Base-by-base conservation (phyloP, 1,140 invertebrate genomes). In the Rhyacophila brunnea region DNA sequence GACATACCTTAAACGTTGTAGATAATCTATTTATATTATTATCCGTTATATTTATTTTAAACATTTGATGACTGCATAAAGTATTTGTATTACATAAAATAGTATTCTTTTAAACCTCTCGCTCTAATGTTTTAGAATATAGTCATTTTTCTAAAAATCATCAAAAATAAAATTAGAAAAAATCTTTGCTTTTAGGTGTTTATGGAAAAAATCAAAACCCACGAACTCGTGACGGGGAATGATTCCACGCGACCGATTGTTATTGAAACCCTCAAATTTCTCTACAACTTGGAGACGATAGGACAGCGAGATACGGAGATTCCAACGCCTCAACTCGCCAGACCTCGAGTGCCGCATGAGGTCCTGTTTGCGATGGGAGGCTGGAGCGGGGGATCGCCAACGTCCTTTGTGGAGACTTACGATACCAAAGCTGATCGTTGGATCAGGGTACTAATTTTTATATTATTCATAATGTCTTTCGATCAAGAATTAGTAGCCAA, bases 321-420 rank as follows among this genome's bases (percentile, higher is more conserved):
- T 6, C 81, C 77, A 32, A 84, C 84, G 49, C 83, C 83, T 6
- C 77, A 80, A 51, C 71, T 87, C 13, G 78, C 83, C 1, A 74
- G 85, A 47, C 86, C 87, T 0, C 70, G 88, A 47, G 79, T 89
- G 10, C 88, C 88, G 0, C 81, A 86, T 61, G 86, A 89, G 70
- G 74, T 78, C 18, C 71, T 90, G 1, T 89, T 90, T 66, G 85
- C 86, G 0, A 84, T 91, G 52, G 88, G 89, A 5, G 91, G 91
- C 1, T 93, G 91, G 91, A 90, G 86, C 67, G 86, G 85, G 7
- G 88, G 88, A 10, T 86, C 85, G 4, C 88, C 89, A 0, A 90
- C 88, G 13, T 87, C 83, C 58, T 86, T 87, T 66, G 83, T 92
- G 36, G 90, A 92, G 70, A 89, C 87, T 0, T 92, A 90, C 71